These are phyloP conservation scores for Stichodactyla helianthus DNA, from an alignment of 64 coral and sea anemone genomes.

Conservation along the genomic window DNA sequence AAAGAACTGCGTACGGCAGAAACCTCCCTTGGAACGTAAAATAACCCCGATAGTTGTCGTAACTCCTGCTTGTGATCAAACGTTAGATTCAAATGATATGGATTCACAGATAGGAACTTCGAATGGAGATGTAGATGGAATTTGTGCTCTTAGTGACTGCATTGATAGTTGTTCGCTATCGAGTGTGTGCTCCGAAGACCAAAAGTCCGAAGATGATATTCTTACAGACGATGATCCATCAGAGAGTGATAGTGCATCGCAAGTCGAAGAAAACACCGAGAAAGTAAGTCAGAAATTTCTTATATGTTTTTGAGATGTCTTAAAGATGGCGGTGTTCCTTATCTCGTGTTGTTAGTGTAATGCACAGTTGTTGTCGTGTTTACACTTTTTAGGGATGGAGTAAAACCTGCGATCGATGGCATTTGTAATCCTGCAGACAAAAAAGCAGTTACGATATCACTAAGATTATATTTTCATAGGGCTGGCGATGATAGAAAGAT, in stretches of 20 bases:
- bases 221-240: conserved; percentile 58
- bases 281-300: conserved; percentile 30
- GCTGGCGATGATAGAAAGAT: conserved; percentile 6
- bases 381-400: not conserved
- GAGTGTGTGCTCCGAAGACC: conserved; percentile 32
- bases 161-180: conserved; percentile 32
- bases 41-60: conserved; percentile 41
- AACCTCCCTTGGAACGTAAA: not conserved
- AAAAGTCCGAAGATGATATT: conserved; percentile 45
- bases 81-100: conserved; percentile 5
- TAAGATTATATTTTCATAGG: conserved; percentile 3
- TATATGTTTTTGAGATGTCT: not conserved
- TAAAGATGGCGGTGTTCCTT: not conserved
- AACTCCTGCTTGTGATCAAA: conserved; percentile 29
- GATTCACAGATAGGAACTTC: conserved; percentile 5
- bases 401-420: not conserved
- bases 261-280: conserved; percentile 39
- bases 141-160: not conserved
- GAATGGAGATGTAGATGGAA: conserved; percentile 22
- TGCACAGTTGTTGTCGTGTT: not conserved
- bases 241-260: conserved; percentile 37
- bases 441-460: not conserved
- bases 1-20: not conserved
- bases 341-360: not conserved
- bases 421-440: not conserved